Evolutionary conservation across 1,140 invertebrate genomes (phyloP).

Genomic region (Nephotettix cincticeps): DNA sequence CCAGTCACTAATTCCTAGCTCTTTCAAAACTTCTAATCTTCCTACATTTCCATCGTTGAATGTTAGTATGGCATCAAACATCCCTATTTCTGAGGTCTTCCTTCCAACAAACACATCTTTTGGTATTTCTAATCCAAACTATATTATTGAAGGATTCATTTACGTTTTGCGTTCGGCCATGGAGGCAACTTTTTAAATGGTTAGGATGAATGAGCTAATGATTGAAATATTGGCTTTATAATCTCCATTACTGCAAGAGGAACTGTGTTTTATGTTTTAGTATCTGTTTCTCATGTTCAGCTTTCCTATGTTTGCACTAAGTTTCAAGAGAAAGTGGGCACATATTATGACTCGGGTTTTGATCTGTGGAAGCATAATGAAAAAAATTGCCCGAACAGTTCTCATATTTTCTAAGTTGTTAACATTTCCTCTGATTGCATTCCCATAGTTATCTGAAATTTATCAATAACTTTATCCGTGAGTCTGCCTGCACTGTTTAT

Average conservation of each 20-base stretch:
- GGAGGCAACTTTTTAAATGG: slow-evolving; percentile 11
- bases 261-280: slow-evolving; percentile 11
- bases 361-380: slow-evolving; percentile 20
- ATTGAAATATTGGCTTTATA: slow-evolving; percentile 35
- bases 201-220: slow-evolving; percentile 19
- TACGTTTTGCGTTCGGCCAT: slow-evolving; percentile 3
- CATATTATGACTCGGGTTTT: slow-evolving; percentile 31
- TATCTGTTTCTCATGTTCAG: slow-evolving; percentile 26
- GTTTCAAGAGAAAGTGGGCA: slow-evolving; percentile 40
- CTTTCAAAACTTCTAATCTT: neutral
- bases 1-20: neutral
- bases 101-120: neutral
- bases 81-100: neutral
- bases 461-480: slow-evolving; percentile 11
- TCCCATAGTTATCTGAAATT: slow-evolving; percentile 11
- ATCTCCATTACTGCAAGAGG: neutral
- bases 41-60: neutral
- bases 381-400: slow-evolving; percentile 20
- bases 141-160: slow-evolving; percentile 20
- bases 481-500: neutral
- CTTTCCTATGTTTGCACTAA: slow-evolving; percentile 43
- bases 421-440: slow-evolving; percentile 24
- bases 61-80: slow-evolving; percentile 18
- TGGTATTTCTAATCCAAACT: neutral
- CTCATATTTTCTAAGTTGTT: slow-evolving; percentile 23